Conservation (phyloP, 2,797 vertebrate species). For the Limosa lapponica region DNA sequence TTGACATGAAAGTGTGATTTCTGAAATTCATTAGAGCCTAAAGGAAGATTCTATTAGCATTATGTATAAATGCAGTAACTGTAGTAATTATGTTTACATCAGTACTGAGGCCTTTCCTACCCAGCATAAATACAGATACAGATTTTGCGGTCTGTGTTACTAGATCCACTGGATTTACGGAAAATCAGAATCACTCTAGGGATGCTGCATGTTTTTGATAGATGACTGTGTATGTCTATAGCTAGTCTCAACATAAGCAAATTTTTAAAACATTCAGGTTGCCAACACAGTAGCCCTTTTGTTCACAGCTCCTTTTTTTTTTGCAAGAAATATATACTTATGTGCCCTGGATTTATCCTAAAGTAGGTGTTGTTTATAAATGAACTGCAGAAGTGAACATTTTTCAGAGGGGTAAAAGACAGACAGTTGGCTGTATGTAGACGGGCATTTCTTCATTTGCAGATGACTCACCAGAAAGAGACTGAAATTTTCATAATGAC, state of each 20-base stretch:
- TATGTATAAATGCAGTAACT: not conserved
- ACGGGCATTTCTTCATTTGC: not conserved
- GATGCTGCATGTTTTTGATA: not conserved
- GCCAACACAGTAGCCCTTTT: not conserved
- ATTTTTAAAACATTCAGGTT: not conserved
- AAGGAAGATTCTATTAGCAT: not conserved
- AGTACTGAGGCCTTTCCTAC: not conserved
- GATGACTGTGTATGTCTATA: not conserved
- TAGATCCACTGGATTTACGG: not conserved
- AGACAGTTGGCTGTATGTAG: not conserved
- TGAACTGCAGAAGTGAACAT: not conserved
- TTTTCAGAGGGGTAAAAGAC: not conserved
- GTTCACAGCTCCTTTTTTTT: not conserved
- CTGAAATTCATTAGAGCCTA: not conserved
- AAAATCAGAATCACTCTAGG: not conserved
- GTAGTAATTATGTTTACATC: not conserved
- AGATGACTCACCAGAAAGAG: not conserved
- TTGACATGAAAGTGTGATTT: not conserved
- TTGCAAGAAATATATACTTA: not conserved
- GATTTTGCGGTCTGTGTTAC: not conserved
- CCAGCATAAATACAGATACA: not conserved
- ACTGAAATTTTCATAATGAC: not conserved
- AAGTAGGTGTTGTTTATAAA: slow-evolving; percentile 3
- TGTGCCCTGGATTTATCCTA: not conserved
- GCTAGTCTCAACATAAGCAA: not conserved